Percentiles rank a stretch among this genome's conserved stretches.
These are phyloP conservation scores for Ornithorhynchus anatinus DNA, from an alignment of 2,113 vertebrate species.

Conservation along the genomic window DNA sequence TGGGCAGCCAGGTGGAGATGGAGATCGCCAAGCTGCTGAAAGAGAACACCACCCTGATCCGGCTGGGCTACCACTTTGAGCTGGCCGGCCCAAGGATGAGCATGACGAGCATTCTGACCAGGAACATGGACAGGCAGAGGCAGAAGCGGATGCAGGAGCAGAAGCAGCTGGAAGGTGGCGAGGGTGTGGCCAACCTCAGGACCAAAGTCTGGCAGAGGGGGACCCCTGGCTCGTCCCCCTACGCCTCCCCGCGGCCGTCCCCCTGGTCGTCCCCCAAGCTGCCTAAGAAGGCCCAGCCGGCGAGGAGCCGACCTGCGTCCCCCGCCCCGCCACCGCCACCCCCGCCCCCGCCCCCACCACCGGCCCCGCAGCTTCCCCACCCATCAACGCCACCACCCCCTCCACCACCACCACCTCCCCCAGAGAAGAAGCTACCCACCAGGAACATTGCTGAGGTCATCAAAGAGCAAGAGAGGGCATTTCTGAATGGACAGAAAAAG, in stretches of 20 bases:
- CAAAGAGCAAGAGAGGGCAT: slow-evolving; percentile 84
- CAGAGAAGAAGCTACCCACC: slow-evolving; percentile 81
- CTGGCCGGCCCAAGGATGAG: slow-evolving; percentile 94
- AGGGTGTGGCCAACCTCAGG: slow-evolving; percentile 72
- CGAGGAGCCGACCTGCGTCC: slow-evolving; percentile 66
- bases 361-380: slow-evolving; percentile 20
- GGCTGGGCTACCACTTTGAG: slow-evolving; percentile 95
- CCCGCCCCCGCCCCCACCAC: slow-evolving; percentile 41
- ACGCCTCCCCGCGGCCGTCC: slow-evolving; percentile 81
- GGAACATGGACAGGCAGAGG: slow-evolving; percentile 94
- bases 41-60: slow-evolving; percentile 89
- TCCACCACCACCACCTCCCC: slow-evolving; percentile 58
- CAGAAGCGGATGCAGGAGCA: slow-evolving; percentile 92
- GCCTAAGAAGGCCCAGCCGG: slow-evolving; percentile 63
- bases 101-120: slow-evolving; percentile 93
- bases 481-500: slow-evolving; percentile 77
- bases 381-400: slow-evolving; percentile 36
- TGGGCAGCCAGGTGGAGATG: slow-evolving; percentile 97
- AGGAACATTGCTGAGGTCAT: slow-evolving; percentile 94
- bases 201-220: slow-evolving; percentile 81
- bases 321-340: slow-evolving; percentile 39
- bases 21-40: slow-evolving; percentile 91
- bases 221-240: slow-evolving; percentile 83
- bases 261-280: slow-evolving; percentile 87
- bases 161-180: slow-evolving; percentile 70